Percentiles rank a stretch among this genome's conserved stretches.
phyloP scores from a whole-genome alignment of 2,888 invertebrate genomes.

The Sepioteuthis lessoniana region DNA sequence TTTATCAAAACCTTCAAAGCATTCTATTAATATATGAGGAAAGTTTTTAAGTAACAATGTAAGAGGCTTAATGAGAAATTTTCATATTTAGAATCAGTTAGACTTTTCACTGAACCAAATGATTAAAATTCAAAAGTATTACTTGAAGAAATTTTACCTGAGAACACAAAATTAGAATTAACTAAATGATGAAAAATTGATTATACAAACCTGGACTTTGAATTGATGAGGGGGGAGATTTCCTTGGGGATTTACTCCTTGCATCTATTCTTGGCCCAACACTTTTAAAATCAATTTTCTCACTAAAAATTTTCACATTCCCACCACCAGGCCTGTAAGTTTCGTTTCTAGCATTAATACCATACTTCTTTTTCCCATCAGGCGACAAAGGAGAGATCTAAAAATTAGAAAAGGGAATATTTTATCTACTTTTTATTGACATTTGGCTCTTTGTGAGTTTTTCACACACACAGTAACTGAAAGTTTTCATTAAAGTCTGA shows the following conservation, averaged over 20 bases:
- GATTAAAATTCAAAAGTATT: too few relatives aligned
- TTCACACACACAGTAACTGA: too few relatives aligned
- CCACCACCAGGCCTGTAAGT: conserved; percentile 63
- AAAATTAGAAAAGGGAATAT: background rate
- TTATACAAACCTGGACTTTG: conserved; percentile 48
- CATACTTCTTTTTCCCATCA: conserved; percentile 60
- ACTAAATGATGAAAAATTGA: conserved; percentile 51
- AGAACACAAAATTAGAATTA: background rate
- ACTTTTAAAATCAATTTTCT: conserved; percentile 60
- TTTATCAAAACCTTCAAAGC: too few relatives aligned
- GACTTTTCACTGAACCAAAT: too few relatives aligned
- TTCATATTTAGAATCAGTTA: too few relatives aligned
- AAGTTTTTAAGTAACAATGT: too few relatives aligned
- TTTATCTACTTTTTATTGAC: too few relatives aligned
- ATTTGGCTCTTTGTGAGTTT: too few relatives aligned
- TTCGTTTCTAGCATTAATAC: conserved; percentile 59
- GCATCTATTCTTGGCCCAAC: conserved; percentile 58
- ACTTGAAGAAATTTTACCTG: too few relatives aligned
- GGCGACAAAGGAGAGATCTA: conserved; percentile 37
- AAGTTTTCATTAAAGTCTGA: too few relatives aligned
- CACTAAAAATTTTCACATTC: conserved; percentile 59
- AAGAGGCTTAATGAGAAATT: too few relatives aligned
- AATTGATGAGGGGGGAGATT: conserved; percentile 48
- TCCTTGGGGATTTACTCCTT: conserved; percentile 53
- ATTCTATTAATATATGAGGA: too few relatives aligned